Base-by-base conservation (phyloP, 2,113 vertebrate genomes). In the Ailuropoda melanoleuca region DNA sequence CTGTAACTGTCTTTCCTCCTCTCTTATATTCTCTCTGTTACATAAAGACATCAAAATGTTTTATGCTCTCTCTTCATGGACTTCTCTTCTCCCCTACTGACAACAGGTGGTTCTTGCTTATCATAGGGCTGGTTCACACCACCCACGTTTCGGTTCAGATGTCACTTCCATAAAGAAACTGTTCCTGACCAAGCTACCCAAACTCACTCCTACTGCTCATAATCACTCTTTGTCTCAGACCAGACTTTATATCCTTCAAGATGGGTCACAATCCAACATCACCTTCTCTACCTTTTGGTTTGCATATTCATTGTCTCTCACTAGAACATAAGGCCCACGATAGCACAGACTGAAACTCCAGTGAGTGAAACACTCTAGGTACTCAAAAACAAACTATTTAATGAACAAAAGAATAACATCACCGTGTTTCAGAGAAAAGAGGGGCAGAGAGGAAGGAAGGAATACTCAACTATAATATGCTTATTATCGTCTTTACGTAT, bases 61-160 rank as follows among this genome's bases (percentile, higher is more conserved):
- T 8, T 37, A 8, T 26, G 31, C 12, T 58, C 88, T 10, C 81
- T 68, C 1, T n/a, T 72, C 68, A 21, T 0, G 6, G 21, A 34
- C 9, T 39, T 77, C 2, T 56, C 21, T 77, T 53, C 37, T 14
- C 23, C 6, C 10, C n/a, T 13, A 46, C 1, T 50, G 23, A 15
- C 11, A 53, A 70, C 7, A 50, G 9, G 26, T 86, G 17, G 2
- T 34, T 72, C 53, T 75, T 75, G 1, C 17, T 81, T 37, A 48
- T 53, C 4, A 46, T 1, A 34, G 0, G 13, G 4, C 1, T 70
- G 7, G 4, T n/a, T 88, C 8, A 13, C 0, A 39, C 1, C n/a
- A 24, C 78, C 48, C 0, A 29, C 19, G 0, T 29, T 90, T 70
- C 56, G 10, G 56, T 34, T 72, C 43, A 60, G 6, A 24, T 56